Base-by-base conservation (phyloP, 64 coral and sea anemone species). In the Montipora efflorescens region DNA sequence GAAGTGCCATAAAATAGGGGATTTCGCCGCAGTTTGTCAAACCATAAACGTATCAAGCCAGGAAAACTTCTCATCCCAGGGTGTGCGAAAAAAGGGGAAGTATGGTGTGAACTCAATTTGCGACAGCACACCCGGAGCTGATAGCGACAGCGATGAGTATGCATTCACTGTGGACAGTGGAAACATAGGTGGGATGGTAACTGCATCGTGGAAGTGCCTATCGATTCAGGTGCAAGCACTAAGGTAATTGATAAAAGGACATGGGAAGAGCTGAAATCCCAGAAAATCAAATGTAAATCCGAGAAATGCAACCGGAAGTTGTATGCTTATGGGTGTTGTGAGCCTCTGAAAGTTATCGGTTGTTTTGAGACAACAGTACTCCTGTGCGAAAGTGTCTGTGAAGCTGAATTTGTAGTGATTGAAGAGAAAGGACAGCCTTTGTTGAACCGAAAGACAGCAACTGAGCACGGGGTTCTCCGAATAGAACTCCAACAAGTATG, bases 271-370 rank as follows among this genome's bases (percentile, higher is more conserved):
- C 47, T 79, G 14, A 79, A 53, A 47, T 43, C 75, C 9, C 52
- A 79, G 77, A 79, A 44, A 48, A 82, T 82, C 28, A 28, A 82
- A 45, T 66, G 57, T 28, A 58, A 28, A 62, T 66, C 23, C 1
- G 5, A 12, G 23, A 61, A 25, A 46, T 61, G 57, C 28, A 5
- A 66, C 5, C 36, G 43, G 36, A 61, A 88, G 71, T 16, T 59
- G 87, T 90, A 69, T 79, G 88, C 88, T 8, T 79, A 90, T 62
- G 75, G 69, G 1, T 47, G 48, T n/a, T 78, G 2, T n/a, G 57
- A 57, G 50, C 87, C 87, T 14, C 15, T 90, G 22, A 48, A 90
- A 61, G n/a, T 90, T 15, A 79, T 76, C 23, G 52, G 87, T 59
- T 55, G 48, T 45, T 79, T 90, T 48, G n/a, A 59, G 36, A 7